Evolutionary conservation across 53 echinoderm and acorn worm species (phyloP).

Genomic region (Holothuria scabra): DNA sequence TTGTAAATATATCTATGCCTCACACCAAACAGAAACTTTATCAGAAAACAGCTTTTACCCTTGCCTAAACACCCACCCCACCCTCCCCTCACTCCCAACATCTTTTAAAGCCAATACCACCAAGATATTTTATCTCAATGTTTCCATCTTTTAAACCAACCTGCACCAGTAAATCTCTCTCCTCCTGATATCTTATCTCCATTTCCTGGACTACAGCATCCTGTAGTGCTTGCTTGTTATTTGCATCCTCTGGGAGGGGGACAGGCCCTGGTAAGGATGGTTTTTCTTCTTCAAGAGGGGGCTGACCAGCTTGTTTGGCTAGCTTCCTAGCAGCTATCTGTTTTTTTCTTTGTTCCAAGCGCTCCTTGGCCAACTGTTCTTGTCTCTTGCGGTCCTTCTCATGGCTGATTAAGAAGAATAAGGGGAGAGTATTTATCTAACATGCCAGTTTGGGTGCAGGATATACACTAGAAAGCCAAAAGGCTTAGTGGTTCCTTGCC

Average conservation of each 20-base stretch:
- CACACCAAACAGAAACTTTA: too few species aligned
- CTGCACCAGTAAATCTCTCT: constrained; percentile 85
- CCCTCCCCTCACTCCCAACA: too few species aligned
- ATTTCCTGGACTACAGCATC: constrained; percentile 92
- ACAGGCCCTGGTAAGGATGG: constrained; percentile 54
- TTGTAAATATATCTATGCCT: too few species aligned
- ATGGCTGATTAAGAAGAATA: constrained; percentile 74
- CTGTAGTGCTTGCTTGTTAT: constrained; percentile 76
- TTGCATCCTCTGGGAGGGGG: constrained; percentile 79
- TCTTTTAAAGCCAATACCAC: too few species aligned
- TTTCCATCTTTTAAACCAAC: constrained; percentile 43
- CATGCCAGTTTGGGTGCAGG: constrained; percentile 60
- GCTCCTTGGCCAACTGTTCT: constrained; percentile 80
- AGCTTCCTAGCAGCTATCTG: constrained; percentile 51
- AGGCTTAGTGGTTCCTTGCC: too few species aligned
- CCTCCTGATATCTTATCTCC: constrained; percentile 83
- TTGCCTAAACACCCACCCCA: too few species aligned
- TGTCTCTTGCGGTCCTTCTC: constrained; percentile 83
- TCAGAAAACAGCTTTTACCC: too few species aligned
- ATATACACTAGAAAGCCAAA: too few species aligned
- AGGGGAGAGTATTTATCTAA: too few species aligned
- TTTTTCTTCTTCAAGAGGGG: constrained; percentile 12
- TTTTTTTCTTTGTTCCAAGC: constrained; percentile 76
- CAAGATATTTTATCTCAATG: too few species aligned
- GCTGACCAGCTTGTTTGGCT: constrained; percentile 43